Percentiles rank a stretch among this genome's conserved stretches.
Evolutionary conservation across 2,888 invertebrate species (phyloP).

Genomic region (Folsomia candida): DNA sequence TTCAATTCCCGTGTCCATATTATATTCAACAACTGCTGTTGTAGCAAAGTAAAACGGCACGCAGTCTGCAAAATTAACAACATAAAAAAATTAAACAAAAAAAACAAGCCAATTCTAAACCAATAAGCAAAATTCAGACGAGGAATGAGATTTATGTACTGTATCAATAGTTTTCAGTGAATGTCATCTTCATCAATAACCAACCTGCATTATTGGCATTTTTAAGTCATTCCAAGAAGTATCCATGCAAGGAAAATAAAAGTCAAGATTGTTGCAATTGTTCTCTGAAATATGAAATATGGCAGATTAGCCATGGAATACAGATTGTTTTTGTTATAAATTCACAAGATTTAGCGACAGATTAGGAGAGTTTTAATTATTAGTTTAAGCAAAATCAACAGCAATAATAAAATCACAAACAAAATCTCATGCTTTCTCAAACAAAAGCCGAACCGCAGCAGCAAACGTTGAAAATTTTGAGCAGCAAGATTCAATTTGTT

Average conservation of each 20-base stretch:
- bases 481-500: too few relatives aligned
- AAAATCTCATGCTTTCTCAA: too few relatives aligned
- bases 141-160: not conserved
- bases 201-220: constrained; percentile 11
- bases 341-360: too few relatives aligned
- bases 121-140: not conserved
- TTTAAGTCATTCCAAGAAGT: constrained; percentile 10
- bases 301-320: too few relatives aligned
- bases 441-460: too few relatives aligned
- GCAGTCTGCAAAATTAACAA: constrained; percentile 41
- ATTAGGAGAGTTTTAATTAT: too few relatives aligned
- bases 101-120: constrained; percentile 17
- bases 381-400: too few relatives aligned
- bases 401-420: too few relatives aligned
- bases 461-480: too few relatives aligned
- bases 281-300: constrained; percentile 10
- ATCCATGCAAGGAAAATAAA: constrained; percentile 13
- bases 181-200: too few relatives aligned
- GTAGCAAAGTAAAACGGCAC: constrained; percentile 49
- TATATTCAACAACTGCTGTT: constrained; percentile 11
- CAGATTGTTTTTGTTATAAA: too few relatives aligned
- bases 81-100: constrained; percentile 28
- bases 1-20: too few relatives aligned
- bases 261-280: constrained; percentile 15
- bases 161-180: not conserved